These are phyloP conservation scores for Anguilla rostrata DNA, from an alignment of 2,113 vertebrate genomes.

Conservation along the genomic window DNA sequence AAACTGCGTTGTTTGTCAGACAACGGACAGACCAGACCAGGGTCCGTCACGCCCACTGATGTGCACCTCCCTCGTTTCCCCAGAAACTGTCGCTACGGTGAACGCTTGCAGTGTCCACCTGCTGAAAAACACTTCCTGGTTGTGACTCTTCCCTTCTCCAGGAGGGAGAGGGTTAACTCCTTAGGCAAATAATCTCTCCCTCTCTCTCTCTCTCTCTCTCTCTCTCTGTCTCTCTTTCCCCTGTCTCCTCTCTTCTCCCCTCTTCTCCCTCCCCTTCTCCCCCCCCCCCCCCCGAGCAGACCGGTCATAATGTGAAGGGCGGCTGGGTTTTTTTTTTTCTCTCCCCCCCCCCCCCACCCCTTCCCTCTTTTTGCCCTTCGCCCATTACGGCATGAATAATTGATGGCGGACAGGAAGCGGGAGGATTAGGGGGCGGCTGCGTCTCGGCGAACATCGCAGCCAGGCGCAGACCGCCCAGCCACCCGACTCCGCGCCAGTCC, in stretches of 20 bases:
- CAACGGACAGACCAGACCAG: background rate
- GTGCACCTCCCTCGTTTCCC: too few species aligned
- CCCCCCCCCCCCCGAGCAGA: background rate
- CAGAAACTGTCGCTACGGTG: too few species aligned
- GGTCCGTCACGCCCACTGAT: too few species aligned
- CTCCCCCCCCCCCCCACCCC: too few species aligned
- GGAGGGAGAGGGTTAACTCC: background rate
- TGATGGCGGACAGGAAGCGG: conserved; percentile 67
- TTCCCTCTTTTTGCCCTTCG: conserved; percentile 36
- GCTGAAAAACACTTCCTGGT: background rate
- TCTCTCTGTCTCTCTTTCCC: background rate
- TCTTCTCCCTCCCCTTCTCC: background rate
- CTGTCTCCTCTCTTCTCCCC: too few species aligned
- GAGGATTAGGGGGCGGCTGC: conserved; percentile 18
- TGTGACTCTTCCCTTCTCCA: background rate
- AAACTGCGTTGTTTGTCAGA: background rate
- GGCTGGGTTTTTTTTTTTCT: conserved; percentile 28
- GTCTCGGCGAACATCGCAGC: background rate
- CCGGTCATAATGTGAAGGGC: conserved; percentile 39
- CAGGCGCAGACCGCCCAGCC: background rate
- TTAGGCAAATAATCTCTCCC: background rate
- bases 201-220: background rate
- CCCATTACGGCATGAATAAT: conserved; percentile 70
- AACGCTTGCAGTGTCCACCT: too few species aligned
- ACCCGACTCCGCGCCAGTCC: background rate